A percentile compares a stretch with the other conserved stretches of the same genome.
Conservation (phyloP, 2,888 invertebrate species). For the Stegana nigrithorax region DNA sequence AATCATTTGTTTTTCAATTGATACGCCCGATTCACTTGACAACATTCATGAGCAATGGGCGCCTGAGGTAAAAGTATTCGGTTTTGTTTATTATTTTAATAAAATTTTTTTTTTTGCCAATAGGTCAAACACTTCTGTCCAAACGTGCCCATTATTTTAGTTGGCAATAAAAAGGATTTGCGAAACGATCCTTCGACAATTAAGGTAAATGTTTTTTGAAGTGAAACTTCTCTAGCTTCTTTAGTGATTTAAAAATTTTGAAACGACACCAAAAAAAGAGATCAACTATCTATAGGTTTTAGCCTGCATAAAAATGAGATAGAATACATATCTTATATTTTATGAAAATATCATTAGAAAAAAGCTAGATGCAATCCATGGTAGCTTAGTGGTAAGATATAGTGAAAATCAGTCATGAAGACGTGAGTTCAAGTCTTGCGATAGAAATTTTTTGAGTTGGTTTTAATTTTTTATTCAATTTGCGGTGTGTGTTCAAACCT, state of each 20-base stretch:
- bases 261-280: too few relatives aligned
- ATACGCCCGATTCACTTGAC: conserved; percentile 97
- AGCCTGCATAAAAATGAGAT: too few relatives aligned
- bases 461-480: too few relatives aligned
- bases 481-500: too few relatives aligned
- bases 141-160: conserved; percentile 97
- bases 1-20: conserved; percentile 99
- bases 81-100: conserved; percentile 13
- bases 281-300: too few relatives aligned
- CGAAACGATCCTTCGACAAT: conserved; percentile 93
- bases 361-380: not conserved
- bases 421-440: too few relatives aligned
- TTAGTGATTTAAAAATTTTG: too few relatives aligned
- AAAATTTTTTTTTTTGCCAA: conserved; percentile 29
- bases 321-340: not conserved
- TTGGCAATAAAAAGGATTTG: conserved; percentile 97
- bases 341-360: not conserved
- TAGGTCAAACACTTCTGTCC: conserved; percentile 93
- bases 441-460: too few relatives aligned
- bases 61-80: conserved; percentile 83
- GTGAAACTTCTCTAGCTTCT: too few relatives aligned
- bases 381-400: too few relatives aligned
- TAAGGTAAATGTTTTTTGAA: conserved; percentile 71
- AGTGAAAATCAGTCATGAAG: too few relatives aligned
- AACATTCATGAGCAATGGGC: conserved; percentile 99